These are phyloP conservation scores for human DNA, from an alignment of 2,113 vertebrate species.

Conservation along the genomic window DNA sequence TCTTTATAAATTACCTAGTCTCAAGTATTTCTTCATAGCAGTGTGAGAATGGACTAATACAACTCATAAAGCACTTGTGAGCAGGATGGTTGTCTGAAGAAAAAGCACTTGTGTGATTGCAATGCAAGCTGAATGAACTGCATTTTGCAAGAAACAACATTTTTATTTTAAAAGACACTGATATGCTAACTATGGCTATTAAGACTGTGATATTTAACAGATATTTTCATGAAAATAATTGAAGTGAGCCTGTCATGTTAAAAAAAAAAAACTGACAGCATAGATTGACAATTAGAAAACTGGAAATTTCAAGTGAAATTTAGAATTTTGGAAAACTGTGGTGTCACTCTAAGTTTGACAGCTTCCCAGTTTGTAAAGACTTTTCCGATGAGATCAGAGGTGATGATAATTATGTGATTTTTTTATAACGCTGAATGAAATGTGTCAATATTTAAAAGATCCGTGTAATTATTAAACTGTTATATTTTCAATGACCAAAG, in stretches of 20 bases:
- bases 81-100: background rate
- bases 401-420: background rate
- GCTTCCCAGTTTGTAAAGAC: background rate
- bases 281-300: background rate
- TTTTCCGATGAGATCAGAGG: background rate
- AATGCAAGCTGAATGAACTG: background rate
- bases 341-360: background rate
- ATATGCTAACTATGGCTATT: background rate
- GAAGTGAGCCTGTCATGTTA: background rate
- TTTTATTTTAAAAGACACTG: background rate
- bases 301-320: background rate
- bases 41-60: no score
- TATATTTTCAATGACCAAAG: background rate
- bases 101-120: background rate
- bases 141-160: background rate
- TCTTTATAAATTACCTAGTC: no score
- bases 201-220: background rate
- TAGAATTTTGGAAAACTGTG: background rate
- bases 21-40: no score
- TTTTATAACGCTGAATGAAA: background rate
- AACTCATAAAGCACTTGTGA: background rate
- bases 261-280: background rate
- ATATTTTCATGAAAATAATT: background rate
- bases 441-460: background rate
- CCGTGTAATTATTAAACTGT: background rate